Evolutionary conservation across 2,888 invertebrate genomes (phyloP).

Genomic region (Brachypalpus laphriformis): DNA sequence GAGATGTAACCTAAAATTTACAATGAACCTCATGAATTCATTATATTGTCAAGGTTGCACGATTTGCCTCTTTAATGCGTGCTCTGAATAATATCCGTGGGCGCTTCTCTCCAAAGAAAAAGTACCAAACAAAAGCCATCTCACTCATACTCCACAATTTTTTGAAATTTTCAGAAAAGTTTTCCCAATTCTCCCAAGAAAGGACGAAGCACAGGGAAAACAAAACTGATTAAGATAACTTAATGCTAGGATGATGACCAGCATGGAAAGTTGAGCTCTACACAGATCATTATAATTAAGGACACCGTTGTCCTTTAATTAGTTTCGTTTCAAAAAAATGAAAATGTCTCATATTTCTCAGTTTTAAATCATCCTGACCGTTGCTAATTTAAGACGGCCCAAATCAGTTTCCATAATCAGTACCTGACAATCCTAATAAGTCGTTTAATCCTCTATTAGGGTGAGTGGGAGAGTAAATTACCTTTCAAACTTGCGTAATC

Average conservation of each 20-base stretch:
- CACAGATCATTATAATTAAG: conserved; percentile 12
- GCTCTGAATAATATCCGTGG: conserved; percentile 5
- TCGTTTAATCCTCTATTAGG: background rate
- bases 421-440: background rate
- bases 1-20: background rate
- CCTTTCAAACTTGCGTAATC: background rate
- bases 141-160: background rate
- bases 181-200: background rate
- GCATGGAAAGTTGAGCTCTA: background rate
- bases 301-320: conserved; percentile 2
- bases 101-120: background rate
- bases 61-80: conserved; percentile 12
- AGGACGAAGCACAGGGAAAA: background rate
- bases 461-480: background rate
- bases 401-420: background rate
- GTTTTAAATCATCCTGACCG: background rate
- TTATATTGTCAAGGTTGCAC: conserved; percentile 9
- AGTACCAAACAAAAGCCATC: too few relatives aligned
- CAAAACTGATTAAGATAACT: background rate
- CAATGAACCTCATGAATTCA: conserved; percentile 13
- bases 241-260: background rate
- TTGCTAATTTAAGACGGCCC: conserved; percentile 8
- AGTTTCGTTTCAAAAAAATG: background rate
- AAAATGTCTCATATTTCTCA: background rate
- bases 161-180: background rate